A percentile compares a stretch with the other conserved stretches of the same genome.
These are phyloP conservation scores for Thalassoma bifasciatum DNA, from an alignment of 2,113 vertebrate species.

Conservation along the genomic window DNA sequence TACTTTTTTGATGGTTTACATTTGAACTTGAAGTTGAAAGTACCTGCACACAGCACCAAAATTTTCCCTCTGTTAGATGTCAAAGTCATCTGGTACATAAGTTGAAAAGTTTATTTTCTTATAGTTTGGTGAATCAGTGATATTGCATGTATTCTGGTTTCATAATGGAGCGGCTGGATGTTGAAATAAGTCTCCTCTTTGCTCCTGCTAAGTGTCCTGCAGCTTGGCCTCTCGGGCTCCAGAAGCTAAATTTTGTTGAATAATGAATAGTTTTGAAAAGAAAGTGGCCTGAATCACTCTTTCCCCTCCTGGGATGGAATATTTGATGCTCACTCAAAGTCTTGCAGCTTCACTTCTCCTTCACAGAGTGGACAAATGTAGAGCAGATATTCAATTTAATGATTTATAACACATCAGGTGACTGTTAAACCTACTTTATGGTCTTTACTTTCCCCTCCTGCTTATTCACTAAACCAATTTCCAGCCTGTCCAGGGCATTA, in stretches of 20 bases:
- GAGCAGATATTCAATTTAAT: background rate
- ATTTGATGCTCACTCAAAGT: background rate
- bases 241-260: background rate
- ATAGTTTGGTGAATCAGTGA: background rate
- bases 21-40: too few relatives aligned
- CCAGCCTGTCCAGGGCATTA: background rate
- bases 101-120: too few relatives aligned
- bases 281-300: background rate
- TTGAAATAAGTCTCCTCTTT: background rate
- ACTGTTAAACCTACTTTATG: slow-evolving; percentile 17
- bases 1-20: too few relatives aligned
- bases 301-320: background rate
- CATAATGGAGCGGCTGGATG: background rate
- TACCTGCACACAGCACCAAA: too few relatives aligned
- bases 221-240: background rate
- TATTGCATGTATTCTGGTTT: background rate
- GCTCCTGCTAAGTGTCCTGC: background rate
- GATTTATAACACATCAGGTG: background rate
- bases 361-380: background rate
- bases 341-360: background rate
- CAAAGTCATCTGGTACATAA: too few relatives aligned
- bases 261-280: background rate
- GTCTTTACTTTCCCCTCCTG: slow-evolving; percentile 17
- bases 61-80: too few relatives aligned
- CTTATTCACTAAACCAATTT: background rate